Evolutionary conservation across 2,888 invertebrate genomes (phyloP).

Genomic region (Salpingus planirostris): DNA sequence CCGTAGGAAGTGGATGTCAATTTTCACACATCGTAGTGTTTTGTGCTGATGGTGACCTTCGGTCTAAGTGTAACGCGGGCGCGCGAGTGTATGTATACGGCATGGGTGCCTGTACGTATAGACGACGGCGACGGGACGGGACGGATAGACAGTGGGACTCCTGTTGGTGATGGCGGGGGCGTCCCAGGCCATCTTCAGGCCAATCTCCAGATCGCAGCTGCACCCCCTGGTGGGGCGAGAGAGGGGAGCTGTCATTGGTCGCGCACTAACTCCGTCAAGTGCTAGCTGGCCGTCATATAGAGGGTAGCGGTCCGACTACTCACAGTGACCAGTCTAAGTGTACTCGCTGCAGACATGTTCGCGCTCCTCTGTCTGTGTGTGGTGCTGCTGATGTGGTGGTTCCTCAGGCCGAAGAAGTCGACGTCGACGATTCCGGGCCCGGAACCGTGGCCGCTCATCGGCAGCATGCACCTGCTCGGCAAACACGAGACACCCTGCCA

Average conservation of each 20-base stretch:
- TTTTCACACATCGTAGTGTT: conserved; percentile 16
- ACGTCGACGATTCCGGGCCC: conserved; percentile 54
- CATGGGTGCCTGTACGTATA: conserved; percentile 6
- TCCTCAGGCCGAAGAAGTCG: conserved; percentile 19
- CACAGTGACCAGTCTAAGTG: conserved; percentile 34
- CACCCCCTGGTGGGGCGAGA: conserved; percentile 37
- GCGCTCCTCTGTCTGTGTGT: conserved; percentile 34
- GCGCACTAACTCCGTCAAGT: conserved; percentile 30
- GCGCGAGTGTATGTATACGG: too few relatives aligned
- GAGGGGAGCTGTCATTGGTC: conserved; percentile 34
- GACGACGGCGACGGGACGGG: conserved; percentile 7
- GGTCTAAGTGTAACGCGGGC: conserved; percentile 7
- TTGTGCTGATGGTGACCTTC: conserved; percentile 17
- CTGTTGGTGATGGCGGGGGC: conserved; percentile 25
- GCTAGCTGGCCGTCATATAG: conserved; percentile 33
- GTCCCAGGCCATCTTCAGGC: conserved; percentile 26
- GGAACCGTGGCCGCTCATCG: conserved; percentile 57
- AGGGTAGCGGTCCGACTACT: conserved; percentile 38
- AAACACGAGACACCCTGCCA: conserved; percentile 59
- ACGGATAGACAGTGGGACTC: conserved; percentile 15
- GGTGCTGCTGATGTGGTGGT: conserved; percentile 35
- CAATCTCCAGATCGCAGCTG: conserved; percentile 32
- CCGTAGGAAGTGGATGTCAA: conserved; percentile 22
- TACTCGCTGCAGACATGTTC: conserved; percentile 34
- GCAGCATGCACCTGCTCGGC: conserved; percentile 60